phyloP scores from a whole-genome alignment of 2,113 vertebrate species.

The Genyomyrus donnyi region DNA sequence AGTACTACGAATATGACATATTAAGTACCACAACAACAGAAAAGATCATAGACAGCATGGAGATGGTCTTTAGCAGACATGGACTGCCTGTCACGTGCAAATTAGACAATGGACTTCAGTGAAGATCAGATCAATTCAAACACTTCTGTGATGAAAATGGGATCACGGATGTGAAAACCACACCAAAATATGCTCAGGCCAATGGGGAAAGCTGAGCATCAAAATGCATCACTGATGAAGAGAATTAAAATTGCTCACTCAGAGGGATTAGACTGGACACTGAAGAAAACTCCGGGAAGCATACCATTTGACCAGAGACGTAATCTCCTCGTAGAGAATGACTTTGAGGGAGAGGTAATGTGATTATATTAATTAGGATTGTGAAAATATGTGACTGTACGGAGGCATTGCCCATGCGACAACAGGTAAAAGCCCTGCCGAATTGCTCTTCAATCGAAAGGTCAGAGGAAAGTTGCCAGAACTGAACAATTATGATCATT shows the following conservation, averaged over 20 bases:
- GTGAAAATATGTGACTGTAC: not conserved
- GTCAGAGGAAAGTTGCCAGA: slow-evolving; percentile 22
- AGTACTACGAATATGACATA: slow-evolving; percentile 25
- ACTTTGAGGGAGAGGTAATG: too few species aligned
- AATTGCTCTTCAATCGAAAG: slow-evolving; percentile 18
- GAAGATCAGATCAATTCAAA: slow-evolving; percentile 9
- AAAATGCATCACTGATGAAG: slow-evolving; percentile 28
- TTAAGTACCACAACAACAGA: slow-evolving; percentile 20
- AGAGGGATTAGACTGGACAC: slow-evolving; percentile 18
- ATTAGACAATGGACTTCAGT: slow-evolving; percentile 25
- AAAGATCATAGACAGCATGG: slow-evolving; percentile 23
- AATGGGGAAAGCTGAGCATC: slow-evolving; percentile 25
- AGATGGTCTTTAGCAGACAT: slow-evolving; percentile 2
- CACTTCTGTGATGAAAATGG: slow-evolving; percentile 14
- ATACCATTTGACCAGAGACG: too few species aligned
- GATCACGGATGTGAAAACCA: slow-evolving; percentile 24
- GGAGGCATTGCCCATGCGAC: not conserved
- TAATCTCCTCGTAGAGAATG: too few species aligned
- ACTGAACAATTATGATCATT: not conserved
- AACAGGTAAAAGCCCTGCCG: slow-evolving; percentile 22
- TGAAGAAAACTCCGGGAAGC: not conserved
- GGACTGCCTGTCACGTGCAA: slow-evolving; percentile 20
- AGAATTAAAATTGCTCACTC: slow-evolving; percentile 15
- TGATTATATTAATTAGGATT: too few species aligned
- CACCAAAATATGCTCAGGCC: slow-evolving; percentile 25